Conservation (phyloP, 37 sponge, comb jelly and placozoan species). For the Cladorhizidae sp. region DNA sequence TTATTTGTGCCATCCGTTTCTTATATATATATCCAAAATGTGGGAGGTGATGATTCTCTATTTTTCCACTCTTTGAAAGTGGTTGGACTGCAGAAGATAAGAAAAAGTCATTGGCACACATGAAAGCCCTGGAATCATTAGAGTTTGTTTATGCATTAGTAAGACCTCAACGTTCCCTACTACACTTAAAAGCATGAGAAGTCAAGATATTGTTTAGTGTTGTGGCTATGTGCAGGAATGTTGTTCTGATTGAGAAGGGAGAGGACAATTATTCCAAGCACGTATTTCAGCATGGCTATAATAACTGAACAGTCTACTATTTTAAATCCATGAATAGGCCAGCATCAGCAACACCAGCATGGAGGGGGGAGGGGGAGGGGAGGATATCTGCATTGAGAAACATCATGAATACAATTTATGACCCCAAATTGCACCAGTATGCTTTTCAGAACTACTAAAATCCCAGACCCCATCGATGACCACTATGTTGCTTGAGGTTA, state of each 20-base stretch:
- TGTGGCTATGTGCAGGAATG: slow-evolving; percentile 24
- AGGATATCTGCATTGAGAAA: no score
- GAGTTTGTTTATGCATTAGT: slow-evolving; percentile 57
- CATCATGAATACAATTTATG: no score
- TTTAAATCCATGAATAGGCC: slow-evolving; percentile 29
- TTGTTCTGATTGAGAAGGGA: not conserved
- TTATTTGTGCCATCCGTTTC: slow-evolving; percentile 44
- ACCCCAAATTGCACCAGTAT: no score
- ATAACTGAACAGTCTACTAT: slow-evolving; percentile 43
- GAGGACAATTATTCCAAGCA: slow-evolving; percentile 38
- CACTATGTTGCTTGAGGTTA: no score
- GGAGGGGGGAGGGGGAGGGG: no score
- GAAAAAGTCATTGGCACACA: slow-evolving; percentile 42
- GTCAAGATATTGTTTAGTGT: slow-evolving; percentile 51
- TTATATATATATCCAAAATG: slow-evolving; percentile 50
- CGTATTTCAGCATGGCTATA: slow-evolving; percentile 52
- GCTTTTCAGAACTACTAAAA: no score
- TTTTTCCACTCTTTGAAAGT: slow-evolving; percentile 51
- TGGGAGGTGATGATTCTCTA: slow-evolving; percentile 44
- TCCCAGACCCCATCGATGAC: no score
- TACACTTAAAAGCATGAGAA: slow-evolving; percentile 51
- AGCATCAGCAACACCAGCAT: slow-evolving; percentile 44
- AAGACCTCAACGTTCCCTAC: slow-evolving; percentile 25
- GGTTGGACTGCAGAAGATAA: slow-evolving; percentile 60
- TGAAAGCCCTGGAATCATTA: slow-evolving; percentile 50